These are phyloP conservation scores for Drosophila prostipennis DNA, from an alignment of 2,888 invertebrate genomes.

Conservation along the genomic window DNA sequence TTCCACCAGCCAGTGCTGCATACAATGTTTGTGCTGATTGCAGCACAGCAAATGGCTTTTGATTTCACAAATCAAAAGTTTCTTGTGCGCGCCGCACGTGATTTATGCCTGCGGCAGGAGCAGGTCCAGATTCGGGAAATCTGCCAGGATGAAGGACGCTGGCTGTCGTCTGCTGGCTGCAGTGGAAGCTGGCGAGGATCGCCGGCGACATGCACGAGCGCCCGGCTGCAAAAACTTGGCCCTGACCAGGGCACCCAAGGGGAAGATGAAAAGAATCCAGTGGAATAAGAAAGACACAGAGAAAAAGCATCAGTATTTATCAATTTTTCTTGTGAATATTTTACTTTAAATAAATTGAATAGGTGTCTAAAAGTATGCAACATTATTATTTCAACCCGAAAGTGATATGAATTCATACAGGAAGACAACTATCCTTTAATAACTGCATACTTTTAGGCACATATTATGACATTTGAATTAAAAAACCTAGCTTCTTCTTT, in stretches of 20 bases:
- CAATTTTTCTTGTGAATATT: no score
- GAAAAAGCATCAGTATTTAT: neutral
- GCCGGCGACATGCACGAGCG: constrained; percentile 63
- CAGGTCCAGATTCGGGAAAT: constrained; percentile 16
- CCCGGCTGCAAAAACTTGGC: constrained; percentile 43
- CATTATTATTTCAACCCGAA: no score
- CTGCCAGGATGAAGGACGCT: constrained; percentile 8
- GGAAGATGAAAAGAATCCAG: constrained; percentile 10
- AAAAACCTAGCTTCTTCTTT: no score
- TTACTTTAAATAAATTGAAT: no score
- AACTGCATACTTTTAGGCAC: no score
- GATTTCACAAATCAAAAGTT: constrained; percentile 83
- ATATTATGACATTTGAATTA: no score
- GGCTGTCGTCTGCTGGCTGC: neutral
- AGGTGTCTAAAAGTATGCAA: no score
- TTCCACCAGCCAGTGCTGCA: constrained; percentile 48
- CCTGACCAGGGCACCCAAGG: constrained; percentile 20
- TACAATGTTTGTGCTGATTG: constrained; percentile 81
- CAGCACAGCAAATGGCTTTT: constrained; percentile 78
- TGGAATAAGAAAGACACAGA: constrained; percentile 8
- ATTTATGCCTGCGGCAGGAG: constrained; percentile 78
- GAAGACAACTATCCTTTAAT: no score
- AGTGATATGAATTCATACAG: no score
- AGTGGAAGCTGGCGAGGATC: constrained; percentile 37
- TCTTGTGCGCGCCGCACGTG: constrained; percentile 80